Evolutionary conservation across 2,113 vertebrate species (phyloP), one percentile per base, ranked within the genome.

Genomic region (Embiotoca jacksoni): DNA sequence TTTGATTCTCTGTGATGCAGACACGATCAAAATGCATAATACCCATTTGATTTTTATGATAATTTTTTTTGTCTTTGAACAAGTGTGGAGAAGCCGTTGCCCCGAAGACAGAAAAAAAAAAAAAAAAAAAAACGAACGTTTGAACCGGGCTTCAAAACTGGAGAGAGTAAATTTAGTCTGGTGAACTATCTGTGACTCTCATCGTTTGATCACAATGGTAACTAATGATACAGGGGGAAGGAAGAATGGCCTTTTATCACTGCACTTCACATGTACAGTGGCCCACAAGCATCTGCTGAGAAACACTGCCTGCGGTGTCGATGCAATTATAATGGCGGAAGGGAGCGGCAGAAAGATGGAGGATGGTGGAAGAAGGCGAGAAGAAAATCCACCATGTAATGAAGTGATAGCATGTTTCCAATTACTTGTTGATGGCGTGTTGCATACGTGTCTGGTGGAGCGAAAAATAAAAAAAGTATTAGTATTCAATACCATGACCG

Each of bases 161-260:
- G 30, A 73, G 80, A 31, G 73, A 76, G 82, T 85, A 73, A 71
- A 82, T 84, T 79, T 73, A 80, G 82, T 82, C 80, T 63, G 78
- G 61, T 66, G 82, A 90, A 89, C 81, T 80, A 62, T 72, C 23
- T 44, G 23, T 71, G 86, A 91, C 88, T 78, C 79, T 30, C 31
- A 9, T 53, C 41, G 50, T 81, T 87, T 82, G 62, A 85, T 84
- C 80, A 58, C 15, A 75, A 79, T 11, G 41, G 44, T 31, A 73
- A 55, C 84, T 82, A 88, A 88, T 76, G 80, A 70, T 44, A 63
- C 8, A 33, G 73, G 57, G 31, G 52, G 54, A 7, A 41, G 39
- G 35, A 65, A 66, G 49, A 69, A 57, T 46, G 41, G 39, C 23
- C 65, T 82, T 79, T 89, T 69, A 86, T 87, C 78, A 69, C 31